Percentiles rank a stretch among this genome's conserved stretches.
Conservation (phyloP, 1,140 invertebrate genomes). For the Vanessa tameamea region DNA sequence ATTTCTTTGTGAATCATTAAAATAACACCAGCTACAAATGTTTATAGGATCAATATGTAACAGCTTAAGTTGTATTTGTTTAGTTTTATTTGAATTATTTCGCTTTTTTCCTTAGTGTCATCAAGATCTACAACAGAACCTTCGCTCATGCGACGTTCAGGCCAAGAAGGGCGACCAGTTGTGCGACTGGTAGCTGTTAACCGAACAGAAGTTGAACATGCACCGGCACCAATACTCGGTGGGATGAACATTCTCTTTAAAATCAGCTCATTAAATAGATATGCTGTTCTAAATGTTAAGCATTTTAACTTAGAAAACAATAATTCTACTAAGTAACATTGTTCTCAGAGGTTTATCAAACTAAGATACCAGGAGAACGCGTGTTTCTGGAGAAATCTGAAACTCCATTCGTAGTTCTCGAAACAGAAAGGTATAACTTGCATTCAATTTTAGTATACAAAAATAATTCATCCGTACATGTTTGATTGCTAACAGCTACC, state of each 20-base stretch:
- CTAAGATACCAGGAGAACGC: slow-evolving; percentile 50
- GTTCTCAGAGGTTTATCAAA: slow-evolving; percentile 57
- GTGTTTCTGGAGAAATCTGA: slow-evolving; percentile 55
- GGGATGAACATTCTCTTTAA: background rate
- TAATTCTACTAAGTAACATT: background rate
- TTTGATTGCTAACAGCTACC: too few species aligned
- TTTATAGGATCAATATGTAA: too few species aligned
- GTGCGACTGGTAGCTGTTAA: slow-evolving; percentile 72
- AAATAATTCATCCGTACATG: too few species aligned
- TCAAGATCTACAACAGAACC: slow-evolving; percentile 62
- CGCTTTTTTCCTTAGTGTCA: slow-evolving; percentile 47
- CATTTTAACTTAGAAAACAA: background rate
- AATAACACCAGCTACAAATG: too few species aligned
- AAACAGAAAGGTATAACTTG: slow-evolving; percentile 61
- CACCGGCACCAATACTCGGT: slow-evolving; percentile 61
- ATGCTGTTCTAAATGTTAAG: background rate
- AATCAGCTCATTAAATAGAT: too few species aligned
- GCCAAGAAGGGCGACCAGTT: slow-evolving; percentile 49
- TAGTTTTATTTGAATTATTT: background rate
- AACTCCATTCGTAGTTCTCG: slow-evolving; percentile 61
- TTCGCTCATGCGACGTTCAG: slow-evolving; percentile 32
- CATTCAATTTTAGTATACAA: background rate
- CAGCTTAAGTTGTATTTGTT: too few species aligned
- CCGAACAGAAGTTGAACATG: slow-evolving; percentile 53
- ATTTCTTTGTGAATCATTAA: too few species aligned